Base-by-base conservation (phyloP, 1,140 invertebrate genomes). In the Ylistrum balloti region DNA sequence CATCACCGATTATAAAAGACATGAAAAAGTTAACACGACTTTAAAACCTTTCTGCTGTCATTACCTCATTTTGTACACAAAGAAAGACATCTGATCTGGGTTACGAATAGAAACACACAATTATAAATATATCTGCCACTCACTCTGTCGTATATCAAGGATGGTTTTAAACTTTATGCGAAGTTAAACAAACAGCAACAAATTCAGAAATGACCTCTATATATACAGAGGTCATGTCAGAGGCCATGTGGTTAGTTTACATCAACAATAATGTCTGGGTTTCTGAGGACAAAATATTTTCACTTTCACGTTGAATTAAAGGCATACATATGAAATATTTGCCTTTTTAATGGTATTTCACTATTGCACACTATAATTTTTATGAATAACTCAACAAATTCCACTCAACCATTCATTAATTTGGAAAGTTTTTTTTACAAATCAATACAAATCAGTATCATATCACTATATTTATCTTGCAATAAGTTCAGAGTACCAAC, bases 121-220 rank as follows among this genome's bases (percentile, higher is more conserved):
- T n/a, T 28, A 74, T n/a, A n/a, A 74, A 74, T 28, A 74, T 74
- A 74, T 7, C 56, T 74, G 56, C n/a, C 56, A 74, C 56, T 74
- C 56, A 74, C 56, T 7, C n/a, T 28, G 56, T 74, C 56, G 28
- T 74, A 74, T 28, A 74, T 74, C 56, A 74, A 28, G 56, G 9
- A 5, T 38, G n/a, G 28, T 74, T 74, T 28, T 74, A 74, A 74
- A 28, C 5, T 74, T 74, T 74, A 74, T 74, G 56, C 9, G 7
- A 11, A 74, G 56, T 74, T n/a, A n/a, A 74, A 74, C 15, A 74
- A 74, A 74, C 56, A 74, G 22, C 22, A 74, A n/a, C 56, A 74
- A 74, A n/a, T 74, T 74, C 56, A n/a, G 22, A 22, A 74, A 5
- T n/a, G 56, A 74, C 56, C 56, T 74, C 1, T 28, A 1, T n/a